A percentile compares a stretch with the other conserved stretches of the same genome.
phyloP scores from a whole-genome alignment of 2,888 invertebrate genomes.

The Stenodema calcarata region DNA sequence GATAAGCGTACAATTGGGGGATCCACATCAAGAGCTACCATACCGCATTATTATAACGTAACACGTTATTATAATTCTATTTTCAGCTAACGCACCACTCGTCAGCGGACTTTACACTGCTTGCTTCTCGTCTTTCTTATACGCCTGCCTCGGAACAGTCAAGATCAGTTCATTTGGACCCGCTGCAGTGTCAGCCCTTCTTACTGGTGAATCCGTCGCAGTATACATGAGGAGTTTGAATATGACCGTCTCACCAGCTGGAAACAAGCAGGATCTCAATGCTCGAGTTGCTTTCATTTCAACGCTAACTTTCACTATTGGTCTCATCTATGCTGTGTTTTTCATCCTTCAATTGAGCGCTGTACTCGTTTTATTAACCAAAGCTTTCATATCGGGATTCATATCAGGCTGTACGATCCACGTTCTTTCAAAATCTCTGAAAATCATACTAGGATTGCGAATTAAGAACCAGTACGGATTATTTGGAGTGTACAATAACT shows the following conservation, averaged over 20 bases:
- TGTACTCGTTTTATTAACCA: constrained; percentile 45
- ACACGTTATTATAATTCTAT: not conserved
- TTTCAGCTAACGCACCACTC: constrained; percentile 49
- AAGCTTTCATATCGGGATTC: constrained; percentile 51
- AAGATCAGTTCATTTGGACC: constrained; percentile 53
- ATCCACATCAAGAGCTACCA: too few species aligned
- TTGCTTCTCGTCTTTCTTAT: constrained; percentile 52
- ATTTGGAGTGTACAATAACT: constrained; percentile 44
- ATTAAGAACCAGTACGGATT: constrained; percentile 47
- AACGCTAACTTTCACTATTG: constrained; percentile 48
- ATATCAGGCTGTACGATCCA: constrained; percentile 50
- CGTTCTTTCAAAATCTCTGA: constrained; percentile 49
- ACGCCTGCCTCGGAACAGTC: constrained; percentile 52
- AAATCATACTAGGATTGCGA: constrained; percentile 43
- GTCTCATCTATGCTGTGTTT: constrained; percentile 47
- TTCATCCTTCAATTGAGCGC: constrained; percentile 49
- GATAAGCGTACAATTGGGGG: too few species aligned
- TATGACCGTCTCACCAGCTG: constrained; percentile 2
- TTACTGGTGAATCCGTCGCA: constrained; percentile 53
- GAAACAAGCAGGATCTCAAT: constrained; percentile 5
- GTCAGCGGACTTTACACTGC: constrained; percentile 53
- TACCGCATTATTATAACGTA: too few species aligned
- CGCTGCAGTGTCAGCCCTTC: constrained; percentile 53
- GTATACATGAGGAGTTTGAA: not conserved
- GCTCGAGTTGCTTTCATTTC: constrained; percentile 22